These are phyloP conservation scores for Sandelia bainsii DNA, from an alignment of 2,797 vertebrate genomes.

Conservation along the genomic window DNA sequence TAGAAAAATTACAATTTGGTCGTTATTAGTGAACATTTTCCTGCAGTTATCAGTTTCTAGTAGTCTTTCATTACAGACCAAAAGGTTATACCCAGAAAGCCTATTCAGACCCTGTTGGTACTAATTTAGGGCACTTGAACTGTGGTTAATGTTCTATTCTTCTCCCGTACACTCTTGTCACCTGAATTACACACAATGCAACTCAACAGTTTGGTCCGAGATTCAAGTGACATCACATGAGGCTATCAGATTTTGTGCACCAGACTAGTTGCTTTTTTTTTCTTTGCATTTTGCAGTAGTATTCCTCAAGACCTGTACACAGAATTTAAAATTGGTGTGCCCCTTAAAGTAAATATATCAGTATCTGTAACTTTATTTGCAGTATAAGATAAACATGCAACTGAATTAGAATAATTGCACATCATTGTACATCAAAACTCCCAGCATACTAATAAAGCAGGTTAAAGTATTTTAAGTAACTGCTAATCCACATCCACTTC, in stretches of 20 bases:
- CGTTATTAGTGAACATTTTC: not conserved
- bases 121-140: not conserved
- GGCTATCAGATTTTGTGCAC: too few species aligned
- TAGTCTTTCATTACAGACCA: not conserved
- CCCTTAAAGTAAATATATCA: not conserved
- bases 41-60: not conserved
- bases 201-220: too few species aligned
- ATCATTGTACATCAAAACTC: conserved; percentile 32
- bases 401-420: not conserved
- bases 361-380: not conserved
- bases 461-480: conserved; percentile 64
- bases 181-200: not conserved
- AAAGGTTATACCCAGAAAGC: not conserved
- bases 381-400: not conserved
- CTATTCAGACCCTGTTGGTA: not conserved
- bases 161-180: not conserved
- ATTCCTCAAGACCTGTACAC: not conserved
- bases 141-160: too few species aligned
- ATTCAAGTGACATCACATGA: not conserved
- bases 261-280: not conserved
- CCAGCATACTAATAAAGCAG: conserved; percentile 38
- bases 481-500: conserved; percentile 56
- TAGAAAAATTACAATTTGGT: too few species aligned
- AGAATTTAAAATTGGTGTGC: not conserved
- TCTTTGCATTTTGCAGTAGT: too few species aligned